Evolutionary conservation across 2,888 invertebrate species (phyloP).

Genomic region (Chloroclysta siterata): DNA sequence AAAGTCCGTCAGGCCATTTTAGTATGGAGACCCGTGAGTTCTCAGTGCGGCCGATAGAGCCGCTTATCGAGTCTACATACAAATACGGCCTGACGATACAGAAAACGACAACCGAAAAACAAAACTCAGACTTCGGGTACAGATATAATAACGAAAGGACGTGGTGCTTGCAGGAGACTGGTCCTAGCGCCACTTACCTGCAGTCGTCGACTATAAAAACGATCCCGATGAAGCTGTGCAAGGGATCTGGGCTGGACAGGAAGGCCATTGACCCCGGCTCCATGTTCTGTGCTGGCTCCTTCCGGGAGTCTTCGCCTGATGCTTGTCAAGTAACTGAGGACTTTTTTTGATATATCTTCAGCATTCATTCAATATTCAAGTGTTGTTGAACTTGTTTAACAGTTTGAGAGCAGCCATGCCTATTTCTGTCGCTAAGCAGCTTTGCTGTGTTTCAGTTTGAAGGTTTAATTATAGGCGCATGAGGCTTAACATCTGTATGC

Average conservation of each 20-base stretch:
- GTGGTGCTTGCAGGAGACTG: constrained; percentile 63
- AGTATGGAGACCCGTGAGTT: too few species aligned
- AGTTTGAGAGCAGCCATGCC: too few species aligned
- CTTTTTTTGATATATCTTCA: background rate
- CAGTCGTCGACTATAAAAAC: constrained; percentile 74
- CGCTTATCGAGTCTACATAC: too few species aligned
- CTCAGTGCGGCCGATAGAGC: too few species aligned
- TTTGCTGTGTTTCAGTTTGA: too few species aligned
- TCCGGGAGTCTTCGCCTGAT: constrained; percentile 75
- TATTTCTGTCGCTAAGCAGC: background rate
- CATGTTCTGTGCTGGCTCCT: constrained; percentile 84
- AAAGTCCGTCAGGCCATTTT: too few species aligned
- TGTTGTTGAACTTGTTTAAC: background rate
- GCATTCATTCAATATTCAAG: background rate
- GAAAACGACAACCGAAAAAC: too few species aligned
- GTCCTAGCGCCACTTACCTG: constrained; percentile 68
- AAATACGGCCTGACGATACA: too few species aligned
- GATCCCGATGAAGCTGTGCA: constrained; percentile 77
- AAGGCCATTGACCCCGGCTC: constrained; percentile 73
- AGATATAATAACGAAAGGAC: too few species aligned
- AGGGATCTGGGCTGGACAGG: constrained; percentile 67
- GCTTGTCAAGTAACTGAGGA: constrained; percentile 75
- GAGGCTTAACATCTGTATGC: too few species aligned
- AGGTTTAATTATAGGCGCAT: too few species aligned
- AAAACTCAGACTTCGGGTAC: too few species aligned